Evolutionary conservation across 2,888 invertebrate genomes (phyloP), one percentile per base, ranked within the genome.

Genomic region (Cephalotes varians): DNA sequence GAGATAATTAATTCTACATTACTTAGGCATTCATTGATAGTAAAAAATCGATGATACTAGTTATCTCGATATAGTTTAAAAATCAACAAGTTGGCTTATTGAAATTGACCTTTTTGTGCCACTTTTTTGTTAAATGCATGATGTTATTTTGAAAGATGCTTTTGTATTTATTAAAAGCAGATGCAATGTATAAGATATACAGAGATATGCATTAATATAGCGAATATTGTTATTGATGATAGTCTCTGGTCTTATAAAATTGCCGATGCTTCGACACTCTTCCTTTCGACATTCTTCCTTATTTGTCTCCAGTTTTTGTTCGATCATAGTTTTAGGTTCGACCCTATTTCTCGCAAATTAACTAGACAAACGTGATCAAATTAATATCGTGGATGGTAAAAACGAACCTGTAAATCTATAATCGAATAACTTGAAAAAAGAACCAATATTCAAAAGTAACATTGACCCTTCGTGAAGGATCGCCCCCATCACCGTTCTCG

Each of bases 401-500:
- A 83, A 58, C 58, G 37, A 34, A 58, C 40, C 34, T 25, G 12
- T 47, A 62, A 51, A 58, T 51, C 37, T 65, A 51, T 76, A 51
- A 76, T 65, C 51, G 51, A 76, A 76, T 51, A 65, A 65, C 65
- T n/a, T 12, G 51, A 64, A 34, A 65, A 51, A 51, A 49, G n/a
- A 25, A 71, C 28, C 21, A 56, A 37, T 71, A 49, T 76, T 76
- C 49, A 25, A 34, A 47, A 76, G 82, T 64, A 69, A 81, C 73
- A 87, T 83, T 83, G 80, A 44, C 60, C 54, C 49, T 47, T 62
- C 25, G 44, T 49, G 34, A 62, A 77, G 62, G 72, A 81, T 79
- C 77, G 74, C 62, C 72, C 86, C 80, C 83, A 83, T 74, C 62
- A 80, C 80, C 49, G 40, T 28, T 81, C 77, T 65, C 71, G 91